Evolutionary conservation across 2,797 vertebrate species (phyloP), one percentile per base, ranked within the genome.

Genomic region (Betta splendens): DNA sequence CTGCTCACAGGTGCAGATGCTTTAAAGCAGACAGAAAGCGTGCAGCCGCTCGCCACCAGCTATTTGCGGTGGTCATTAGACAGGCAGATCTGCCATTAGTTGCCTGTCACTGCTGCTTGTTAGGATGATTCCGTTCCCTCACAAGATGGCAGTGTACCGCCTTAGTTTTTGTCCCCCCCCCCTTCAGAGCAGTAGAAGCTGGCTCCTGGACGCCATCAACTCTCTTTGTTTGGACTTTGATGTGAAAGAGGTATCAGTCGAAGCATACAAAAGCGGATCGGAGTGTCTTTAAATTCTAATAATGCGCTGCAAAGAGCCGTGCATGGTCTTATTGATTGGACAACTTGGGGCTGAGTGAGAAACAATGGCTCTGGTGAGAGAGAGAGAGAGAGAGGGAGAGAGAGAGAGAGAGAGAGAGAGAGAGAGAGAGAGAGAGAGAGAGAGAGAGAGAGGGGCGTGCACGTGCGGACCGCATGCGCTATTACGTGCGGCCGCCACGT

Each of bases 101-200:
- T 67, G 37, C 38, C 54, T 56, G 33, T 48, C 56, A 18, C 60
- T 75, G 47, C 63, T 42, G 35, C 54, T 33, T 60, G 43, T 53
- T 71, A 50, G 49, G 69, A 25, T 54, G 62, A 52, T 77, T 68
- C 61, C 40, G 59, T 88, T 80, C 74, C 37, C 75, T 85, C 92
- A 91, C 90, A 85, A 92, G 92, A 89, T 92, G 92, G 91, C 91
- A 92, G 88, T 92, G 85, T 90, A 84, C 81, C 73, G 39, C 92
- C 82, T 91, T 43, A 56, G 58, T 77, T 86, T 47, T 47, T 44
- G 40, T 17, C 16, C n/a, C n/a, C n/a, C 56, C 16, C n/a, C n/a
- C n/a, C 56, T 69, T 56, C 42, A 21, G 16, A 46, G 26, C 43
- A 52, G 68, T 38, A 53, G 12, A 62, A 23, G 31, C 6, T 49